Evolutionary conservation across 2,888 invertebrate genomes (phyloP), one percentile per base, ranked within the genome.

Genomic region (Tholera decimalis): DNA sequence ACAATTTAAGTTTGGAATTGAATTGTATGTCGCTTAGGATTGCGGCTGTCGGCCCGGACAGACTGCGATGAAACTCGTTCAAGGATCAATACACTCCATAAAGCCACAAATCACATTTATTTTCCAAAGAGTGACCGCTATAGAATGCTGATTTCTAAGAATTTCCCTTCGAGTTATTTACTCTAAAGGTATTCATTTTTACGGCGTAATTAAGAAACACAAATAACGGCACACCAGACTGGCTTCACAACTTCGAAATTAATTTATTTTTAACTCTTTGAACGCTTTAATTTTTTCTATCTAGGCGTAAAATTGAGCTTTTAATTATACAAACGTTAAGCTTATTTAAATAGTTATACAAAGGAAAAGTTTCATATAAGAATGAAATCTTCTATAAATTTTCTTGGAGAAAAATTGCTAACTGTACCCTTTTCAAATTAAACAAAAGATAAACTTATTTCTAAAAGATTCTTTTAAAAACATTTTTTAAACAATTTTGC

Each of bases 1-100:
- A 76, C 78, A 80, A 83, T 84, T 82, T 79, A 82, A 80, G 60
- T 73, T 82, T 60, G 59, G 57, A 69, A 82, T 79, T 57, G 67
- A 79, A 76, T 70, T 69, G 73, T 47, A 63, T 53, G 64, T 58
- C 60, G 46, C 44, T 68, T 62, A 65, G 53, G 60, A 56, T 41
- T 53, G 46, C 24, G 20, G 46, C 26, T 55, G 59, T 51, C 46
- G 20, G 39, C 24, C 35, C 59, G 33, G 35, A 24, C 28, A 37
- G 51, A 55, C 37, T 56, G 20, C 18, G 37, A 60, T 49, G 28
- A 13, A 62, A 57, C 24, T 64, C n/a, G 8, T 39, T 65, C 49
- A 37, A 22, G 35, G 44, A 46, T 61, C 59, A 53, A 74, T 58
- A 49, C 26, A 26, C 30, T 33, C 28, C 51, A 26, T 30, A 50